These are phyloP conservation scores for Venustaconcha ellipsiformis DNA, from an alignment of 1,140 invertebrate species.

Conservation along the genomic window DNA sequence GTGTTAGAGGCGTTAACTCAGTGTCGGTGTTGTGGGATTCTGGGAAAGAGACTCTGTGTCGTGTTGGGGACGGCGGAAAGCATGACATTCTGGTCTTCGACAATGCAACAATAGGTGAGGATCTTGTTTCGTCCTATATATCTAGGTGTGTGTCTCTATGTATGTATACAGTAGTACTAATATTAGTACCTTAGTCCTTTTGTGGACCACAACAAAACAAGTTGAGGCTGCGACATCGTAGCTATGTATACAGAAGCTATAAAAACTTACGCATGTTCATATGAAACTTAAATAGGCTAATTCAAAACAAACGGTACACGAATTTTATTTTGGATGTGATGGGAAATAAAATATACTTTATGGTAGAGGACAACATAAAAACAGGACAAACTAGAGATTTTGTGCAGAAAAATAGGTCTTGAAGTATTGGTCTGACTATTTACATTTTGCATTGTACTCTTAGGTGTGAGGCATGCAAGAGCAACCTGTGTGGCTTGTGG, in stretches of 20 bases:
- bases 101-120: conserved; percentile 28
- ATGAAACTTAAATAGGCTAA: no score
- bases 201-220: no score
- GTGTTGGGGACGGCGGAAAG: conserved; percentile 18
- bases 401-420: not conserved
- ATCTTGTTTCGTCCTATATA: not conserved
- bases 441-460: not conserved
- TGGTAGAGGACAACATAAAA: not conserved
- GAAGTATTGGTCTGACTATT: not conserved
- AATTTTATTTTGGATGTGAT: not conserved
- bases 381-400: not conserved
- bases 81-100: conserved; percentile 38
- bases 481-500: conserved; percentile 16
- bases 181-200: no score
- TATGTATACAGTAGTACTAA: no score
- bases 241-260: no score
- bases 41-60: conserved; percentile 20
- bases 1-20: not conserved
- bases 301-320: not conserved
- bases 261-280: no score
- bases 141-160: no score
- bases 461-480: conserved; percentile 26
- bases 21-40: conserved; percentile 39
- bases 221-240: no score
- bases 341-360: not conserved